Percentiles rank a stretch among this genome's conserved stretches.
phyloP scores from a whole-genome alignment of 2,797 vertebrate genomes.

The Atherinosoma microstoma region DNA sequence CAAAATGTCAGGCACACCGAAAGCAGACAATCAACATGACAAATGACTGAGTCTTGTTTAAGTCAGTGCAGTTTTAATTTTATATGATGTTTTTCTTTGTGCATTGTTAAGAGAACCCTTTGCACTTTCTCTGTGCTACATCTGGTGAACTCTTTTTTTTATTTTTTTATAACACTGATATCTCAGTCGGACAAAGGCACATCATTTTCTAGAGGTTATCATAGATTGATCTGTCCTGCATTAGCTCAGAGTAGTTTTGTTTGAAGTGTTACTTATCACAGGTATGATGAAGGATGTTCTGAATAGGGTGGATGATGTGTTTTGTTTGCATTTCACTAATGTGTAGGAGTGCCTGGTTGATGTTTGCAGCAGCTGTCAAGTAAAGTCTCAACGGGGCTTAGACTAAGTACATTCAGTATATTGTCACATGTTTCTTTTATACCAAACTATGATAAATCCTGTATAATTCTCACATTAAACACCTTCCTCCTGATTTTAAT shows the following conservation, averaged over 20 bases:
- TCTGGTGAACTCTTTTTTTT: too few relatives aligned
- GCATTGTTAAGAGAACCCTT: background rate
- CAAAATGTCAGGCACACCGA: background rate
- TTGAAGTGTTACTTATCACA: background rate
- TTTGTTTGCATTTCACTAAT: background rate
- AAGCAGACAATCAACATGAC: too few relatives aligned
- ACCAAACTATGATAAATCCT: conserved; percentile 5
- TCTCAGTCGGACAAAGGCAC: too few relatives aligned
- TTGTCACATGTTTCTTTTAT: background rate
- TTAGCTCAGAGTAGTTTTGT: background rate
- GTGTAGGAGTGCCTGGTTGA: background rate
- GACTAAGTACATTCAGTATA: background rate
- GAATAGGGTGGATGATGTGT: background rate
- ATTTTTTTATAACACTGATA: too few relatives aligned
- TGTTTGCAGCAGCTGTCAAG: conserved; percentile 1
- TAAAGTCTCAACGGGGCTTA: background rate
- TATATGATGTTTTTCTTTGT: background rate
- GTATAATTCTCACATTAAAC: background rate
- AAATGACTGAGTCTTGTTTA: background rate
- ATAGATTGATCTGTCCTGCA: background rate
- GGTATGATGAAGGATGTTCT: background rate
- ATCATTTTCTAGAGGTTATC: background rate
- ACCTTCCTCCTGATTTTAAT: background rate
- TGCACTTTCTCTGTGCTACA: background rate
- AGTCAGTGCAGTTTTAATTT: background rate